Evolutionary conservation across 2,888 invertebrate species (phyloP).

Genomic region (Scaptodrosophila latifasciaeformis): DNA sequence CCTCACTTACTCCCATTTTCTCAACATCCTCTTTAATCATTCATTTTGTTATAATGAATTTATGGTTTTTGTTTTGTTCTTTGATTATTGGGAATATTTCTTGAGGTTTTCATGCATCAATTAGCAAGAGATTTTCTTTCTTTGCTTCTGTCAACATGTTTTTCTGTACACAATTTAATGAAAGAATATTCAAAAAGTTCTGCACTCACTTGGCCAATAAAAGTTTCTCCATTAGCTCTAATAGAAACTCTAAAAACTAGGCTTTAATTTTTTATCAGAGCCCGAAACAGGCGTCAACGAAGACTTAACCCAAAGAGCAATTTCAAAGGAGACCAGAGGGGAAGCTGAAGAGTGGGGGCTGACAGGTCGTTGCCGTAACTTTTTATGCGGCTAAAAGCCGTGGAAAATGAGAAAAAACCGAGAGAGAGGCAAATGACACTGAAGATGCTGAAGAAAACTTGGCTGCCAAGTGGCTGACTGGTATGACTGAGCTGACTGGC

Average conservation of each 20-base stretch:
- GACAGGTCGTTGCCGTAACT: not conserved
- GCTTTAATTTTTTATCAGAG: slow-evolving; percentile 51
- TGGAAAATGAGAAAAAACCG: slow-evolving; percentile 30
- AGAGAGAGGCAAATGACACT: not conserved
- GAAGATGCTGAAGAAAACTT: not conserved
- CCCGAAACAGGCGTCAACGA: slow-evolving; percentile 25
- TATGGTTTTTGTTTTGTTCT: slow-evolving; percentile 7
- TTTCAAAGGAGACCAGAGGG: slow-evolving; percentile 35
- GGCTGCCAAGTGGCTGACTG: not conserved
- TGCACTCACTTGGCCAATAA: slow-evolving; percentile 35
- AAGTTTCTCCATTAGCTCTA: slow-evolving; percentile 68
- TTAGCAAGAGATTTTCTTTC: slow-evolving; percentile 5
- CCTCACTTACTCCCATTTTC: not conserved
- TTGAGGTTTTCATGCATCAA: slow-evolving; percentile 9
- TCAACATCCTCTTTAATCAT: not conserved
- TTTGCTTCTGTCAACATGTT: no score
- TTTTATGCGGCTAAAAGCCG: slow-evolving; percentile 35
- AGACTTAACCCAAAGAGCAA: slow-evolving; percentile 63
- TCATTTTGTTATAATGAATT: slow-evolving; percentile 23
- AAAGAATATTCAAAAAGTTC: not conserved
- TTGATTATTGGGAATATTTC: not conserved
- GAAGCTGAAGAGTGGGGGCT: not conserved
- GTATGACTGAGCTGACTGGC: no score
- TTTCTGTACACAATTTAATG: no score
- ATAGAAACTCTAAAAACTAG: slow-evolving; percentile 54